Conservation (phyloP, 2,113 vertebrate species). For the Siniperca knerii region DNA sequence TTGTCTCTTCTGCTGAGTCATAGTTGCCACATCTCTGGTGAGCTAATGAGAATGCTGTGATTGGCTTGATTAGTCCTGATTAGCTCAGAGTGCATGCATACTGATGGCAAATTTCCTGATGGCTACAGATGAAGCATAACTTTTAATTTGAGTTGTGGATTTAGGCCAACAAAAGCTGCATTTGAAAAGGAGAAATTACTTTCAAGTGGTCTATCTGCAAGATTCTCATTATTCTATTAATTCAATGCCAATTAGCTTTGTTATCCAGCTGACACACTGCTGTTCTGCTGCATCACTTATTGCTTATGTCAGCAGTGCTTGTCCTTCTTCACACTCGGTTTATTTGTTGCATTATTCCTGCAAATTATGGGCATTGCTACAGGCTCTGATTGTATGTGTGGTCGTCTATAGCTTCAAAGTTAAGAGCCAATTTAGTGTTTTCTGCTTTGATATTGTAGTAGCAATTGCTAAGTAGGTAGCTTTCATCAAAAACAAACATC, state of each 20-base stretch:
- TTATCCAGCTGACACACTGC: conserved; percentile 45
- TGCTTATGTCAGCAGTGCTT: conserved; percentile 46
- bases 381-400: background rate
- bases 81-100: conserved; percentile 29
- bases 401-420: conserved; percentile 45
- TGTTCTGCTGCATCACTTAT: conserved; percentile 33
- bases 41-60: conserved; percentile 42
- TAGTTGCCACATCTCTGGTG: conserved; percentile 16
- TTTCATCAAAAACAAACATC: conserved; percentile 23
- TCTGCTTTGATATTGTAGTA: conserved; percentile 7
- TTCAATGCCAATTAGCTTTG: conserved; percentile 60
- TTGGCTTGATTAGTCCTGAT: conserved; percentile 66
- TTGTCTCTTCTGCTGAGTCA: conserved; percentile 56
- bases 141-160: conserved; percentile 49
- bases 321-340: conserved; percentile 27
- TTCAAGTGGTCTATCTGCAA: conserved; percentile 54
- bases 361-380: conserved; percentile 19
- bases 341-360: conserved; percentile 43
- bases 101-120: conserved; percentile 50
- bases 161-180: conserved; percentile 37
- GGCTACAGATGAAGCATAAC: conserved; percentile 42
- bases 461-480: background rate
- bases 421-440: conserved; percentile 18
- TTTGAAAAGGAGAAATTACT: conserved; percentile 49
- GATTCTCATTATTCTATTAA: conserved; percentile 60